Evolutionary conservation across 2,888 invertebrate genomes (phyloP).

Genomic region (Ceratothoa steindachneri): DNA sequence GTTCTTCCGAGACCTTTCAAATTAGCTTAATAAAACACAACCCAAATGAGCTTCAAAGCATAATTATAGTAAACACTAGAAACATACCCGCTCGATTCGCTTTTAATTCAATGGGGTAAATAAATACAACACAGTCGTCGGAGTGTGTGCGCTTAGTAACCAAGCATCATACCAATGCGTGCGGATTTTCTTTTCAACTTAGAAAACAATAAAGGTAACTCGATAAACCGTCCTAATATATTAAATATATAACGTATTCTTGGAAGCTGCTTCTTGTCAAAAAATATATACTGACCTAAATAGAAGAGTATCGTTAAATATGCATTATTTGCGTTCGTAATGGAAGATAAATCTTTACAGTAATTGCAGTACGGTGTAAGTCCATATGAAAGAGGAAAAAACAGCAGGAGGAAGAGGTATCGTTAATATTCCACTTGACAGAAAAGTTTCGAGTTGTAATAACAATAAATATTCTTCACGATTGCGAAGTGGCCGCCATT

Average conservation of each 20-base stretch:
- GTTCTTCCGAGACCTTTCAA: not conserved
- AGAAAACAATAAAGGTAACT: not conserved
- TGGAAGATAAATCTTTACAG: not conserved
- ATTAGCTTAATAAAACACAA: not conserved
- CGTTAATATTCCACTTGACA: too few relatives aligned
- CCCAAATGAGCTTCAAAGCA: not conserved
- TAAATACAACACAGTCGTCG: too few relatives aligned
- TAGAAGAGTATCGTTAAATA: constrained; percentile 14
- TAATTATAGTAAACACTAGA: not conserved
- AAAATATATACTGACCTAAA: constrained; percentile 9
- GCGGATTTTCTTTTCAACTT: not conserved
- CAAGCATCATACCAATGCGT: too few relatives aligned
- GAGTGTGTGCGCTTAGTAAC: too few relatives aligned
- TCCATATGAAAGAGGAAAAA: too few relatives aligned
- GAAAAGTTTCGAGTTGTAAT: too few relatives aligned
- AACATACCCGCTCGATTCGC: too few relatives aligned
- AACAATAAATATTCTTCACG: not conserved
- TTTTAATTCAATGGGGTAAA: too few relatives aligned
- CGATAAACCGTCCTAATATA: not conserved
- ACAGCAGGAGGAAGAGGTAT: too few relatives aligned
- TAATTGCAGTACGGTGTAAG: not conserved
- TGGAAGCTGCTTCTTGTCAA: not conserved
- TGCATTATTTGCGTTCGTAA: not conserved
- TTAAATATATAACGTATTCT: not conserved
- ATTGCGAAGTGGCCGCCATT: not conserved